phyloP scores from a whole-genome alignment of 2,888 invertebrate genomes.

The Dasysyrphus albostriatus region DNA sequence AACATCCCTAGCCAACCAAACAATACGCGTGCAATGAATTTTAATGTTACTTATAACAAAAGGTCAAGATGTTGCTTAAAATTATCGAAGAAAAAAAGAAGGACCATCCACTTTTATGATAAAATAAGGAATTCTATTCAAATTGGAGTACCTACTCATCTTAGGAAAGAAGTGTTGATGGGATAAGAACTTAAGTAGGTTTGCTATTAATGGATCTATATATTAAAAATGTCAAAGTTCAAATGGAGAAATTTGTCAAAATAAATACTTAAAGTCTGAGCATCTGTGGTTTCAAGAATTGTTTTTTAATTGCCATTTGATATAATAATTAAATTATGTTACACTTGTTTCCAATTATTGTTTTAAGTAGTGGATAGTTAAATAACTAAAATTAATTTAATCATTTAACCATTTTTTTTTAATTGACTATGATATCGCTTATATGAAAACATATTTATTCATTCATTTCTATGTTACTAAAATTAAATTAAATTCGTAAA shows the following conservation, averaged over 20 bases:
- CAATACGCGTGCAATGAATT: slow-evolving; percentile 53
- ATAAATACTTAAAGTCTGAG: background rate
- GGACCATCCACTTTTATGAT: background rate
- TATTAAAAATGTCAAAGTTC: slow-evolving; percentile 12
- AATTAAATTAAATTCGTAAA: too few relatives aligned
- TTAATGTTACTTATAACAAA: slow-evolving; percentile 27
- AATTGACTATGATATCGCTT: too few relatives aligned
- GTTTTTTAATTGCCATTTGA: background rate
- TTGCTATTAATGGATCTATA: slow-evolving; percentile 1
- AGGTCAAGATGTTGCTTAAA: slow-evolving; percentile 32
- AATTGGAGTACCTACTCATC: background rate
- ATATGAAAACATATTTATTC: too few relatives aligned
- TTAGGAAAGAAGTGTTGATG: background rate
- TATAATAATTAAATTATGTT: too few relatives aligned
- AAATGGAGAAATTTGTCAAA: background rate
- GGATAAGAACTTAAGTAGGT: background rate
- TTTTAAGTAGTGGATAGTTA: too few relatives aligned
- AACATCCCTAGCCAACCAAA: background rate
- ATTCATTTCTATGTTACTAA: too few relatives aligned
- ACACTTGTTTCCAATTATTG: too few relatives aligned
- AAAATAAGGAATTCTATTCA: background rate
- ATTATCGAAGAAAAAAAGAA: background rate
- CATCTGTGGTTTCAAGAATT: background rate
- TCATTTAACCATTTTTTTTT: too few relatives aligned
- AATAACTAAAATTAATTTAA: too few relatives aligned